phyloP scores from a whole-genome alignment of 37 sponge, comb jelly and placozoan species.

The Crambe crambe region DNA sequence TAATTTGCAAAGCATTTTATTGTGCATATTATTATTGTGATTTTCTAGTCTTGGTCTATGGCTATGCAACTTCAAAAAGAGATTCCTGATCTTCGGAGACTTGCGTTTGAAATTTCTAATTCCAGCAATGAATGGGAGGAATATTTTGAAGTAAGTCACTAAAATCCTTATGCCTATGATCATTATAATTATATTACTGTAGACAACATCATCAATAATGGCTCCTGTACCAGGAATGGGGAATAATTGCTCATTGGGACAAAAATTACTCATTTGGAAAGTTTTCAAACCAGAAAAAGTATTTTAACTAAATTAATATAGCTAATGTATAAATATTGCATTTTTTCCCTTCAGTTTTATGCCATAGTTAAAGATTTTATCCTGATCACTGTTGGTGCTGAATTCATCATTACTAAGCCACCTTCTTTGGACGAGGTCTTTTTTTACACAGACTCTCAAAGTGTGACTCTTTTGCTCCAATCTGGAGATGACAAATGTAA shows the following conservation, averaged over 20 bases:
- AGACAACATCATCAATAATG: slow-evolving; percentile 4
- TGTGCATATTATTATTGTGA: not conserved
- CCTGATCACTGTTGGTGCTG: slow-evolving; percentile 13
- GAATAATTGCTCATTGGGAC: slow-evolving; percentile 10
- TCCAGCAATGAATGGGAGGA: slow-evolving; percentile 54
- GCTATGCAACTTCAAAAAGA: slow-evolving; percentile 22
- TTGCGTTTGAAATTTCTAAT: not conserved
- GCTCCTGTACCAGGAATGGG: slow-evolving; percentile 14
- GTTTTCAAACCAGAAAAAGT: slow-evolving; percentile 55
- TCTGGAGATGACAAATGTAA: not conserved
- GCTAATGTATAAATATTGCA: not conserved
- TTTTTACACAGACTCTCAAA: not conserved
- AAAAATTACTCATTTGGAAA: slow-evolving; percentile 59
- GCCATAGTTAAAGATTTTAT: slow-evolving; percentile 27
- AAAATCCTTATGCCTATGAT: not conserved
- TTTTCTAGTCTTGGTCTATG: slow-evolving; percentile 31
- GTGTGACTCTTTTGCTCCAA: not conserved
- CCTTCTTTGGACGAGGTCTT: not conserved
- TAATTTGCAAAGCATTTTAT: not conserved
- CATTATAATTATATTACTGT: not conserved
- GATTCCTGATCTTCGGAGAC: slow-evolving; percentile 2
- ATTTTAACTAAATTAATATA: not conserved
- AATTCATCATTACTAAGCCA: not conserved
- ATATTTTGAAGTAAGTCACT: slow-evolving; percentile 38
- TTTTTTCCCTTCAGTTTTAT: slow-evolving; percentile 5